Base-by-base conservation (phyloP, 1,140 invertebrate genomes). In the Gyrodactylus bullatarudis region DNA sequence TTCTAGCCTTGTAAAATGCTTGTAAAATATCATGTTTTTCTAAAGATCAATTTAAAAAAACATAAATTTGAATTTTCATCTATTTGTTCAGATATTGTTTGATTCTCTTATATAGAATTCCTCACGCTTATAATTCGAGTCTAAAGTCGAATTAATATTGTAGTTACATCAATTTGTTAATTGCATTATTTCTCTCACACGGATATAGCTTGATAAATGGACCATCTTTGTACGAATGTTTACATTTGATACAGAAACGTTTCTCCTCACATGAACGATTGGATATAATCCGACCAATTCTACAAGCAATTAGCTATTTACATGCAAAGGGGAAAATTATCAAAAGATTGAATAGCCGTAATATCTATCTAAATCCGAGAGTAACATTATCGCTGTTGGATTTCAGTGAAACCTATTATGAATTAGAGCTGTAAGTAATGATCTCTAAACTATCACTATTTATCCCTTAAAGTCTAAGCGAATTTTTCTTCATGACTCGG, bases 331-430 rank as follows among this genome's bases (percentile, higher is more conserved):
- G 78, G 19, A 82, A 83, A 26, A 77, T 82, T 1, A 78, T 82
- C n/a, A 76, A 77, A 26, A 78, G 78, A 71, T 77, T 83, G 20
- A 82, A 79, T 74, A 79, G 81, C 1, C 78, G 78, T 70, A 83
- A 83, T 72, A 78, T 83, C 24, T 82, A 82, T 74, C 75, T 83
- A 16, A 79, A 81, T 74, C 78, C 78, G 0, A 79, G 80, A 75
- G 81, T 82, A 23, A 80, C 81, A 76, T 76, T 83, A 24, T 81
- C 79, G 71, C 78, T 82, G 1, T 77, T 83, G 75, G 82, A 83
- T 75, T 81, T 80, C 74, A 79, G 79, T 22, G 20, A 26, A 21
- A 68, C 24, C 16, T 27, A 54, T 68, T 26, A 27, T 21, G 25
- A 69, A 23, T 1, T 19, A 22, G n/a, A 23, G 0, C n/a, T 26